Evolutionary conservation across 2,888 invertebrate genomes (phyloP).

Genomic region (Bellardia pandia): DNA sequence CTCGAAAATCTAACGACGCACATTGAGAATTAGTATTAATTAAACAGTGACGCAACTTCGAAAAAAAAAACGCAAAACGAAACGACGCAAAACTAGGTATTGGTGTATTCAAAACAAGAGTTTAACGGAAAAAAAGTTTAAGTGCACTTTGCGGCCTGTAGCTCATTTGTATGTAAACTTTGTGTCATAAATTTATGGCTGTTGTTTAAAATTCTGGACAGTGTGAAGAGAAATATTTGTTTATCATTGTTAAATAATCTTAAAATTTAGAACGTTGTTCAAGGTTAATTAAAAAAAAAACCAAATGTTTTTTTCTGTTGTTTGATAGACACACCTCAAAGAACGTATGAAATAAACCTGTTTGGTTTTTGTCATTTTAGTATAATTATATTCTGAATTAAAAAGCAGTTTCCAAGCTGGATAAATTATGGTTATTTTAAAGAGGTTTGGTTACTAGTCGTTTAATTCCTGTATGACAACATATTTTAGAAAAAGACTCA

Average conservation of each 20-base stretch:
- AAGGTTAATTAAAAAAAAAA: slow-evolving; percentile 36
- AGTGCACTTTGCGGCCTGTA: not conserved
- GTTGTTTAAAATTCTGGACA: slow-evolving; percentile 9
- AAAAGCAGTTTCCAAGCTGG: not conserved
- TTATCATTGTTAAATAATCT: not conserved
- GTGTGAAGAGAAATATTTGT: not conserved
- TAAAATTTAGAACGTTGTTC: slow-evolving; percentile 28
- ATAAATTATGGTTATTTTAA: not conserved
- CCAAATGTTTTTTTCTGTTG: not conserved
- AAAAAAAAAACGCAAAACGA: too few relatives aligned
- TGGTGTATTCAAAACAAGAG: too few relatives aligned
- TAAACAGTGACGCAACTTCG: too few relatives aligned
- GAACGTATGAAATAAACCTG: not conserved
- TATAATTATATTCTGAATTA: not conserved
- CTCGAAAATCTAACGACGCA: too few relatives aligned
- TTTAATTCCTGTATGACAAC: not conserved
- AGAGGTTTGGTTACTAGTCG: not conserved
- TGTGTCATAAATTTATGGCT: not conserved
- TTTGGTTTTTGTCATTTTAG: not conserved
- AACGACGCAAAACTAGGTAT: too few relatives aligned
- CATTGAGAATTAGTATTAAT: too few relatives aligned
- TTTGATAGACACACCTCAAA: not conserved
- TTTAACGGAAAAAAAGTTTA: not conserved
- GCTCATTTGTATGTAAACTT: slow-evolving; percentile 24
- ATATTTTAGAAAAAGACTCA: not conserved